A percentile compares a stretch with the other conserved stretches of the same genome.
Conservation (phyloP, 1,140 invertebrate genomes). For the Coptotermes formosanus region DNA sequence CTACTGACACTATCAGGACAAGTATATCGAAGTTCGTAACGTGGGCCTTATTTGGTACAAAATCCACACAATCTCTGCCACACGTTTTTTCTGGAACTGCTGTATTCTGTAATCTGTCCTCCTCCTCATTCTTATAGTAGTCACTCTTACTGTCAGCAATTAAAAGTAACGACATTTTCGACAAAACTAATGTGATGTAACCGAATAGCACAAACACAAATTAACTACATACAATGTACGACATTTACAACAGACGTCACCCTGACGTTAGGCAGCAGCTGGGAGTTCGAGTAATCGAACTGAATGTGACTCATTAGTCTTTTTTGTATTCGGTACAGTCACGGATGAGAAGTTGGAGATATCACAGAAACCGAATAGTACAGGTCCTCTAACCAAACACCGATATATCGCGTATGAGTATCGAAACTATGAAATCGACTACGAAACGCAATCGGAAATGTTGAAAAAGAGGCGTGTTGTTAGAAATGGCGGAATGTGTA, state of each 20-base stretch:
- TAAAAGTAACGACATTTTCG: background rate
- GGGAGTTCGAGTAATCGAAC: too few species aligned
- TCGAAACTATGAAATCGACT: too few species aligned
- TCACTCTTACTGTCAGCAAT: background rate
- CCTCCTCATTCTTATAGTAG: background rate
- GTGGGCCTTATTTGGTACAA: constrained; percentile 43
- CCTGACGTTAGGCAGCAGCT: too few species aligned
- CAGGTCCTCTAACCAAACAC: too few species aligned
- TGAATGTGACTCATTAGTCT: too few species aligned
- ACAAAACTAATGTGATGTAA: background rate
- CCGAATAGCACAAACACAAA: background rate
- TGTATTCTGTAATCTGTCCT: background rate
- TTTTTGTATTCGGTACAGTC: too few species aligned
- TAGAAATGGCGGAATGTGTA: constrained; percentile 33
- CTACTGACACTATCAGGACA: constrained; percentile 53
- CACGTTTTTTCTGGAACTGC: background rate
- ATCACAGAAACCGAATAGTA: too few species aligned
- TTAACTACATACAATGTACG: background rate
- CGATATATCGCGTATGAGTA: too few species aligned
- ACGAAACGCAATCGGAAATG: too few species aligned
- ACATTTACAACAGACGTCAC: background rate
- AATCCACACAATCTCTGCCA: constrained; percentile 38
- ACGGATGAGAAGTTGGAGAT: too few species aligned
- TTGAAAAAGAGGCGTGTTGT: too few species aligned
- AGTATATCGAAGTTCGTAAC: constrained; percentile 50